phyloP scores from a whole-genome alignment of 2,113 vertebrate species.

The Corapipo altera region DNA sequence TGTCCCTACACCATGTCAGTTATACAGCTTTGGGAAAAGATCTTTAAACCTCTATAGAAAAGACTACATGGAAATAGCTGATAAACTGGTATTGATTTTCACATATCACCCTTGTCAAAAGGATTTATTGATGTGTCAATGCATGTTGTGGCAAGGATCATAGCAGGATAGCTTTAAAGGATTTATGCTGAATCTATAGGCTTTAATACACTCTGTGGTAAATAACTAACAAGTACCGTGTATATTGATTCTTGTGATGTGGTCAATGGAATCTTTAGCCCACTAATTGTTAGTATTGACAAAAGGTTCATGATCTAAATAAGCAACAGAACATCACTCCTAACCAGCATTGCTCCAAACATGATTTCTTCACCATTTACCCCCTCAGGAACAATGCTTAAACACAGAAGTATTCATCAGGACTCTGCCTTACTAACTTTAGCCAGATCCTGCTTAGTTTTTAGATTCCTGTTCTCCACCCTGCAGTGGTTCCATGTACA shows the following conservation, averaged over 20 bases:
- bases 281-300: slow-evolving; percentile 82
- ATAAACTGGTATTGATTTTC: slow-evolving; percentile 93
- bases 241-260: slow-evolving; percentile 73
- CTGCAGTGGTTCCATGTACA: neutral
- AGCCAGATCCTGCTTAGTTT: neutral
- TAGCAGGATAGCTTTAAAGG: slow-evolving; percentile 77
- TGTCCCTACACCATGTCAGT: slow-evolving; percentile 68
- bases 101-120: slow-evolving; percentile 85
- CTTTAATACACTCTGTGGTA: slow-evolving; percentile 84
- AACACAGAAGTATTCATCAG: neutral
- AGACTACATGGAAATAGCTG: slow-evolving; percentile 77
- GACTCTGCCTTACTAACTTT: neutral
- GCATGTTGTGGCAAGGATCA: slow-evolving; percentile 72
- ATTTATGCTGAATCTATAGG: slow-evolving; percentile 86
- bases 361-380: neutral
- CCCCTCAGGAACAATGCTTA: neutral
- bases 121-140: slow-evolving; percentile 93
- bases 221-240: slow-evolving; percentile 81
- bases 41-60: slow-evolving; percentile 72
- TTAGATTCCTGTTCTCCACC: neutral
- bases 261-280: slow-evolving; percentile 82
- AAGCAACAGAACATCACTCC: slow-evolving; percentile 68
- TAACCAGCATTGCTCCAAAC: slow-evolving; percentile 53
- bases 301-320: slow-evolving; percentile 80
- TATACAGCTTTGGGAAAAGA: slow-evolving; percentile 70